Conservation (phyloP, 2,113 vertebrate genomes). For the Hystrix brachyura region DNA sequence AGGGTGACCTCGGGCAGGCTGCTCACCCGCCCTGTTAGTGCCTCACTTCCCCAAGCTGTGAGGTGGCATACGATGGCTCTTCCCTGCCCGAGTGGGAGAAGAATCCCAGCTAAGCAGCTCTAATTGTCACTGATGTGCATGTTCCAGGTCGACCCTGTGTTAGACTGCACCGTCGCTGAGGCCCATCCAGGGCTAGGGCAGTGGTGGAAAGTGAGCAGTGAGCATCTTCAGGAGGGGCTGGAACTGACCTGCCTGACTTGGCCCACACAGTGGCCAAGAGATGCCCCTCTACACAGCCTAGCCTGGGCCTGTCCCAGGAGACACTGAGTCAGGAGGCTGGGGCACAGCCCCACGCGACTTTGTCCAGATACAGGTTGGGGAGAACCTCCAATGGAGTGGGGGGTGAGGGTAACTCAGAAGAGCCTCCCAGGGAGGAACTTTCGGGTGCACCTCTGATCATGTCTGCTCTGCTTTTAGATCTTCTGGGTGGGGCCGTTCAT, state of each 20-base stretch:
- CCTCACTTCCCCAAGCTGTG: neutral
- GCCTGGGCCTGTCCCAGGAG: neutral
- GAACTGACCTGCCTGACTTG: neutral
- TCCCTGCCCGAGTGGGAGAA: no score
- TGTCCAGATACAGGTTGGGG: neutral
- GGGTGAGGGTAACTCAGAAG: neutral
- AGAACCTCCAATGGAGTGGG: neutral
- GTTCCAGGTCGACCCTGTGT: neutral
- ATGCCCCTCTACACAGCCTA: neutral
- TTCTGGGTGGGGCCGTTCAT: constrained; percentile 92
- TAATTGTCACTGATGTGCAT: neutral
- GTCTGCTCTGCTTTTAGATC: constrained; percentile 82
- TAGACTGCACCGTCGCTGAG: neutral
- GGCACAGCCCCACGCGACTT: neutral
- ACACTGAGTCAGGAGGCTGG: neutral
- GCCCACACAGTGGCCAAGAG: neutral
- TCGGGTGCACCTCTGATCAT: neutral
- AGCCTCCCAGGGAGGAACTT: neutral
- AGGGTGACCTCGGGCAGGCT: neutral
- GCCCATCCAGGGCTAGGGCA: neutral
- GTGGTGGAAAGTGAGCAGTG: neutral
- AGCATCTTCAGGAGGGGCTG: neutral
- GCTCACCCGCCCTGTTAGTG: neutral
- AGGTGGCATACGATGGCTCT: no score
- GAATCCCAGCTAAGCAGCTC: neutral